Percentiles rank a stretch among this genome's conserved stretches.
Conservation (phyloP, 1,140 invertebrate species). For the Drosophila parabipectinata region DNA sequence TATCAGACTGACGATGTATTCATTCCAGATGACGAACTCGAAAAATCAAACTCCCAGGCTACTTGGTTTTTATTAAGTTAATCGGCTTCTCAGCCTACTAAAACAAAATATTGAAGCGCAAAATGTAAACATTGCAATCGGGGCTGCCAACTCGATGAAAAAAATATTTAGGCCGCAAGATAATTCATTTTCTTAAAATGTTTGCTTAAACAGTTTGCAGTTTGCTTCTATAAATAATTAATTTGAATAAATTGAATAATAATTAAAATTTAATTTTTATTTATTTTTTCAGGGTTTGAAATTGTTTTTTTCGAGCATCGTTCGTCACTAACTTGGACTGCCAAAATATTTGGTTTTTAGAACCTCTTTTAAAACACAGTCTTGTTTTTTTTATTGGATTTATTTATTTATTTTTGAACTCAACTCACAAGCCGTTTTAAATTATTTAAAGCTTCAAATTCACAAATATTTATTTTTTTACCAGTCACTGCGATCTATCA, state of each 20-base stretch:
- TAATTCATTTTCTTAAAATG: not conserved
- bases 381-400: not conserved
- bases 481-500: conserved; percentile 1
- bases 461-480: not conserved
- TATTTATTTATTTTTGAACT: not conserved
- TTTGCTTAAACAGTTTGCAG: too few relatives aligned
- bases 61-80: not conserved
- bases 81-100: not conserved
- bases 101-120: not conserved
- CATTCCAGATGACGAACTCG: not conserved
- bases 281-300: not conserved
- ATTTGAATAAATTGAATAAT: too few relatives aligned
- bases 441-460: conserved; percentile 1
- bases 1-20: not conserved
- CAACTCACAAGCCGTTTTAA: not conserved
- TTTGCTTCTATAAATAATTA: not conserved
- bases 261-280: too few relatives aligned
- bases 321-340: not conserved
- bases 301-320: not conserved
- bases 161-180: not conserved
- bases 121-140: not conserved
- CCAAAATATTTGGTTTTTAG: not conserved
- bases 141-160: not conserved
- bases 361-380: not conserved
- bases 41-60: not conserved